These are phyloP conservation scores for Osmerus mordax DNA, from an alignment of 2,113 vertebrate species.

Conservation along the genomic window DNA sequence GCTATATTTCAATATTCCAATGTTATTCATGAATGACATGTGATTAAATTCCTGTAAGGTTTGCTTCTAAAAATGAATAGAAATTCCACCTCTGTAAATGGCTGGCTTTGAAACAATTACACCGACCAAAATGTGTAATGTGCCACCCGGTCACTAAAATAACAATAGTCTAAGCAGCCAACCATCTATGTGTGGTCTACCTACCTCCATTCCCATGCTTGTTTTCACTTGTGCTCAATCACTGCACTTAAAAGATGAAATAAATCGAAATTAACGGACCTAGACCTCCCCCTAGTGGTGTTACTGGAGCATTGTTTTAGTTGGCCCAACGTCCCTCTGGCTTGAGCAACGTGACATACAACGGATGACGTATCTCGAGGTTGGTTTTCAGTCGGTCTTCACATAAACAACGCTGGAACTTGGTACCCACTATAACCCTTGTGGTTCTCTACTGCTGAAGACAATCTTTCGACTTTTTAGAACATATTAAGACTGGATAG, in stretches of 20 bases:
- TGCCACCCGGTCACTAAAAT: too few relatives aligned
- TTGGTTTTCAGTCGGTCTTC: constrained; percentile 32
- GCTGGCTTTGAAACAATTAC: too few relatives aligned
- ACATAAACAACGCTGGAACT: constrained; percentile 8
- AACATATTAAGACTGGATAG: not conserved
- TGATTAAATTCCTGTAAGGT: too few relatives aligned
- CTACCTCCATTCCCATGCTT: too few relatives aligned
- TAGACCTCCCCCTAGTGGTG: not conserved
- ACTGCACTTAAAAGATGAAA: not conserved
- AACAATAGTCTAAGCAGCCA: too few relatives aligned
- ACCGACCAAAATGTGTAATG: too few relatives aligned
- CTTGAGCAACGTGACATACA: constrained; percentile 8
- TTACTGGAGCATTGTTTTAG: not conserved
- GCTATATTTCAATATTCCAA: too few relatives aligned
- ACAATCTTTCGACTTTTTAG: not conserved
- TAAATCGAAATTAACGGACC: not conserved
- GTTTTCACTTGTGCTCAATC: not conserved
- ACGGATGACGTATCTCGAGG: constrained; percentile 9
- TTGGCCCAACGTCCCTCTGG: not conserved
- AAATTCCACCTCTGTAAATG: too few relatives aligned
- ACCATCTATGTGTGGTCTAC: too few relatives aligned
- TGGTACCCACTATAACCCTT: not conserved
- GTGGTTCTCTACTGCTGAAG: not conserved
- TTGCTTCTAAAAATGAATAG: too few relatives aligned
- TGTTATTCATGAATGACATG: too few relatives aligned